Conservation (phyloP, 2,113 vertebrate genomes). For the Toxotes chatareus region DNA sequence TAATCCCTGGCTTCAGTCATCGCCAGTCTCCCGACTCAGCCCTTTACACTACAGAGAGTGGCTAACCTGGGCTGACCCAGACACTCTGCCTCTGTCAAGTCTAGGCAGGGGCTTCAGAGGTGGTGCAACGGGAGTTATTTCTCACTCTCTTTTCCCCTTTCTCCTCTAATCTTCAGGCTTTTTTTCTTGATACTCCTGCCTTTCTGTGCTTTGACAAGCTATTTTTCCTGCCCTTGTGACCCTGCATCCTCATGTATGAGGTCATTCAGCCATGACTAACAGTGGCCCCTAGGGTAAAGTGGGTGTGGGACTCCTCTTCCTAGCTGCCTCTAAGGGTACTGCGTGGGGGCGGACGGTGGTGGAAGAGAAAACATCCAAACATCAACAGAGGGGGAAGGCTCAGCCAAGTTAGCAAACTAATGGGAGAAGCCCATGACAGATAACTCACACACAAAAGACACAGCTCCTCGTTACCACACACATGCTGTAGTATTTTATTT, state of each 20-base stretch:
- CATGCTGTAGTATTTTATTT: conserved; percentile 70
- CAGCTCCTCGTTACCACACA: conserved; percentile 65
- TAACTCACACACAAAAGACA: conserved; percentile 40
- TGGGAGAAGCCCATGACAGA: conserved; percentile 67
- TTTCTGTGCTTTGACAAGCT: conserved; percentile 47
- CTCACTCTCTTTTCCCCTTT: conserved; percentile 12
- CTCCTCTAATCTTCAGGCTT: not conserved
- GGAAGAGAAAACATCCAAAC: conserved; percentile 65
- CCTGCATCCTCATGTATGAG: conserved; percentile 58
- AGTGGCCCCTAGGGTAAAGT: conserved; percentile 49
- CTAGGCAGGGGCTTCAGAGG: conserved; percentile 19
- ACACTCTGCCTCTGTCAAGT: conserved; percentile 39
- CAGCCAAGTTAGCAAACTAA: conserved; percentile 60
- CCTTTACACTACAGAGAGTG: conserved; percentile 13
- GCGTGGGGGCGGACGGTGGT: not conserved
- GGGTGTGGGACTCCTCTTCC: conserved; percentile 51
- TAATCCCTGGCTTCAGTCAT: conserved; percentile 31
- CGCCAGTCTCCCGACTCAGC: not conserved
- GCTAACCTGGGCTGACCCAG: conserved; percentile 59
- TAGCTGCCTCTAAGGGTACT: conserved; percentile 25
- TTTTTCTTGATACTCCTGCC: conserved; percentile 27
- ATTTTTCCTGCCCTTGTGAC: conserved; percentile 46
- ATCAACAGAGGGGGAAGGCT: conserved; percentile 50
- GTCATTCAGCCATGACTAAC: conserved; percentile 62
- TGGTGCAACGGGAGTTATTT: conserved; percentile 30